phyloP scores from a whole-genome alignment of 2,797 vertebrate genomes.

The Psittacula derbiana region DNA sequence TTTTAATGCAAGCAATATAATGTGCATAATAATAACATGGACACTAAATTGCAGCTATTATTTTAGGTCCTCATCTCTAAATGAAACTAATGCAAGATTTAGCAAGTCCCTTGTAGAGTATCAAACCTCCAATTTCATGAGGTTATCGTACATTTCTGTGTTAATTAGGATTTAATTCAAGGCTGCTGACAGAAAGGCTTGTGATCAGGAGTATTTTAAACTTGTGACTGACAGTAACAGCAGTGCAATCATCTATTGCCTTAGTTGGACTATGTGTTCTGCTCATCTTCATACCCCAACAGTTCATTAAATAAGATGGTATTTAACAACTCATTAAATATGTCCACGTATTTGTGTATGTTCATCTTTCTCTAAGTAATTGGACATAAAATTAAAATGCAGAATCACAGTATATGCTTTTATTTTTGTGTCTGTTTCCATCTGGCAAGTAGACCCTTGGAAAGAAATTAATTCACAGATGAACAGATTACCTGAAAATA shows the following conservation, averaged over 20 bases:
- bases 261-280: not conserved
- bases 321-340: slow-evolving; percentile 32
- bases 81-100: not conserved
- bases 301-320: slow-evolving; percentile 40
- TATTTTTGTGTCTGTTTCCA: not conserved
- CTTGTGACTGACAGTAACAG: slow-evolving; percentile 61
- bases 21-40: not conserved
- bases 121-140: not conserved
- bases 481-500: not conserved
- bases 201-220: slow-evolving; percentile 57
- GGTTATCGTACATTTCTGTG: slow-evolving; percentile 23
- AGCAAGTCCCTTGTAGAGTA: not conserved
- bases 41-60: not conserved
- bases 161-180: slow-evolving; percentile 72
- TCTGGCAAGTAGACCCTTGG: not conserved
- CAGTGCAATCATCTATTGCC: slow-evolving; percentile 18
- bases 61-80: not conserved
- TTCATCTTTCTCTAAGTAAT: slow-evolving; percentile 1
- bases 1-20: not conserved
- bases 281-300: not conserved
- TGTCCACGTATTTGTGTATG: not conserved
- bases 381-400: not conserved
- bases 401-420: not conserved
- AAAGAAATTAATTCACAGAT: not conserved
- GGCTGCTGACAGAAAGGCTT: slow-evolving; percentile 52